Conservation (phyloP, 2,888 invertebrate species). For the Didymodactylos carnosus region DNA sequence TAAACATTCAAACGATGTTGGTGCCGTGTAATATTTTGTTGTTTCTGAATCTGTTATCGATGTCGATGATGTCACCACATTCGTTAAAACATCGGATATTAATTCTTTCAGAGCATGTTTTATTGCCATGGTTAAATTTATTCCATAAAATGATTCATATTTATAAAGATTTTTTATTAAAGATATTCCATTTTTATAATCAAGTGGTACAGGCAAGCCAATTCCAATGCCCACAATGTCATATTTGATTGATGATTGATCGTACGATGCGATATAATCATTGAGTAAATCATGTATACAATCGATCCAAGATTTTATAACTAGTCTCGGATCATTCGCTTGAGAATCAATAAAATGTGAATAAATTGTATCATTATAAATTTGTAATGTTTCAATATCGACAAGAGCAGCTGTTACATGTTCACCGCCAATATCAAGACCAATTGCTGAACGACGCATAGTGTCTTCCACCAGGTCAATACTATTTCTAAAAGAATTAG, state of each 20-base stretch:
- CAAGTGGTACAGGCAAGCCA: neutral
- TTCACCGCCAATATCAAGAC: neutral
- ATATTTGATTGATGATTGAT: neutral
- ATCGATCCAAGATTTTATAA: neutral
- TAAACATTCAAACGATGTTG: no score
- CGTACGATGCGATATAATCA: neutral
- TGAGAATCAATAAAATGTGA: neutral
- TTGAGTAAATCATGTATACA: neutral
- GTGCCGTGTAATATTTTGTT: neutral
- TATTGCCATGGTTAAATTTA: neutral
- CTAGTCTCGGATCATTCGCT: neutral
- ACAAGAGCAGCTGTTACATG: neutral
- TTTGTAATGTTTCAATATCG: neutral
- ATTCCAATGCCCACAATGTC: neutral
- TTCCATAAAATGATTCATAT: neutral
- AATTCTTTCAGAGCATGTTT: neutral
- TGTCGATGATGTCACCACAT: no score
- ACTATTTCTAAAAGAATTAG: no score
- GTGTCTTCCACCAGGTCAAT: no score
- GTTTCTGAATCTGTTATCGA: no score
- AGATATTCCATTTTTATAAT: neutral
- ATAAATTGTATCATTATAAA: neutral
- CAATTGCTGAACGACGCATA: neutral
- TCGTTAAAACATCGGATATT: no score
- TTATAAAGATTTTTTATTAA: neutral